Base-by-base conservation (phyloP, 2,797 vertebrate genomes). In the Cossypha niveicapilla region DNA sequence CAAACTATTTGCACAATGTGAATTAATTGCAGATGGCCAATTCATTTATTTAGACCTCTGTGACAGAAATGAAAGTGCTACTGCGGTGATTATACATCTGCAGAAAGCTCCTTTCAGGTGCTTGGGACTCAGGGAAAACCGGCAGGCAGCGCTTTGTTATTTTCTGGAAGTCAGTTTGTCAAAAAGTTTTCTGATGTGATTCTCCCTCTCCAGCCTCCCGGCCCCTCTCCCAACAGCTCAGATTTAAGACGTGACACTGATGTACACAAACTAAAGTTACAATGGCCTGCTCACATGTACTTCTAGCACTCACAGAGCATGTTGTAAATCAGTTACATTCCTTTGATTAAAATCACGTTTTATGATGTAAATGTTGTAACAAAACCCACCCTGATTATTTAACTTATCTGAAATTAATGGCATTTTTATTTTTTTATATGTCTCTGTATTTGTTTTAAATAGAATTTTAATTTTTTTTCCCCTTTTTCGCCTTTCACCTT, bases 11-110 rank as follows among this genome's bases (percentile, higher is more conserved):
- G 92, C 71, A 92, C 94, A 94, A 88, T 75, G 82, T 13, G 90
- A 96, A 97, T 96, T 96, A 96, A 96, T 81, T 97, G 95, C 94
- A 97, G 96, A 96, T 92, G 96, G 95, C 85, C 94, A 92, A 92
- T 90, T 93, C 94, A 86, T 96, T 92, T 86, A 94, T 90, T 81
- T 88, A 94, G 96, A 86, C 63, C 92, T 85, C 94, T 85, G 96
- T 79, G 95, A 92, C 90, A 87, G 90, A 89, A 94, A 90, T 42
- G 86, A 76, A 91, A 88, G 70, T 47, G 94, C 89, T 94, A 75
- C 88, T 75, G 92, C 73, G 2, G 32, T 27, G 63, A 66, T 39
- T 65, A 11, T 8, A 3, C 34, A 23, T 57, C 86, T 71, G 45
- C 60, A 72, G 24, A 42, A 53, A 74, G 82, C 68, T 82, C 53